Percentiles rank a stretch among this genome's conserved stretches.
Conservation (phyloP, 2,113 vertebrate genomes). For the Pseudopipra pipra region DNA sequence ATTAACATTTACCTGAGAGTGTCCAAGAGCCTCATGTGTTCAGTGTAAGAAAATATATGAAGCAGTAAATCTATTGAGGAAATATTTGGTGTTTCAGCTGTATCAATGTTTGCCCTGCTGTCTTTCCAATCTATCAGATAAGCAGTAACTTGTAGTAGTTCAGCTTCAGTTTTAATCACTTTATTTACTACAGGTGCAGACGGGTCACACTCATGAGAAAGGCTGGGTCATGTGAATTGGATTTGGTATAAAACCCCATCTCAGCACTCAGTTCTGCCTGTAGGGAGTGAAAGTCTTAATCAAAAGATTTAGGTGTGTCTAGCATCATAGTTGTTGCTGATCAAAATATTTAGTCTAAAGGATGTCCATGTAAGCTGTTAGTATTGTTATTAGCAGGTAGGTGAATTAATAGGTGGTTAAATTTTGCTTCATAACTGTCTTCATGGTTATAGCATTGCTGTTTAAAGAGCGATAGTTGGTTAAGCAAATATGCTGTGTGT, state of each 20-base stretch:
- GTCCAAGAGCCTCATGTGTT: neutral
- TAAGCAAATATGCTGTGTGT: rapidly evolving
- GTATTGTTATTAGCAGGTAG: neutral
- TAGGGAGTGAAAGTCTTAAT: rapidly evolving
- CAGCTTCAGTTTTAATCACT: neutral
- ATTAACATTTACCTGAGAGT: neutral
- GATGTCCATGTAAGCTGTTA: rapidly evolving
- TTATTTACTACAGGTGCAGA: neutral
- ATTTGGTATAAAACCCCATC: slow-evolving; percentile 14
- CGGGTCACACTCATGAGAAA: neutral
- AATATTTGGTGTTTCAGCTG: neutral
- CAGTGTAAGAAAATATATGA: neutral
- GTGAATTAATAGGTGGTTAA: neutral
- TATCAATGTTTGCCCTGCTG: neutral
- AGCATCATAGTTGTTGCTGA: rapidly evolving
- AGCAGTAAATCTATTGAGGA: neutral
- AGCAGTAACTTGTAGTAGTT: neutral
- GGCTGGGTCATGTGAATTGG: neutral
- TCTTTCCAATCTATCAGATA: neutral
- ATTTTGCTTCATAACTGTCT: neutral
- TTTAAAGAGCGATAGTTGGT: neutral
- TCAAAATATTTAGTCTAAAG: rapidly evolving
- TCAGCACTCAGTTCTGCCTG: rapidly evolving
- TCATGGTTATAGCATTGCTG: rapidly evolving
- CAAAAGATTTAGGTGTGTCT: rapidly evolving